Base-by-base conservation (phyloP, 2,888 invertebrate species). In the Himalopsyche kuldschensis region DNA sequence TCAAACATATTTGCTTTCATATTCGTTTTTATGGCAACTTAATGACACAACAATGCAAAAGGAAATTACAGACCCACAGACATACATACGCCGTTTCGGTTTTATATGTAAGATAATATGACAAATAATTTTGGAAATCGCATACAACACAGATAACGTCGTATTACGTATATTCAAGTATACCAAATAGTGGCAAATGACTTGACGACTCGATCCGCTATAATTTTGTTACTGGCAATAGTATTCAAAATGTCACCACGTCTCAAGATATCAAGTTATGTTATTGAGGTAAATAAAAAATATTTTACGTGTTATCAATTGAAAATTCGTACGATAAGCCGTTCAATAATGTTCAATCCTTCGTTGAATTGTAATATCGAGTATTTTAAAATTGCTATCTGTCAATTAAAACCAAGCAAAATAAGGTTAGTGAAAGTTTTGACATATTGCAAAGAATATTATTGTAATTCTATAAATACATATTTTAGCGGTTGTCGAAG, bases 221-320 rank as follows among this genome's bases (percentile, higher is more conserved):
- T 80, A 63, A 76, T 81, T 78, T 46, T 48, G 47, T 32, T 31
- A 63, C 79, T 84, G 84, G 85, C 84, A 84, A 83, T 47, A 81
- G 35, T 27, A 31, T 80, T 75, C 20, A 92, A 92, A 90, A 95
- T 95, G 95, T 93, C 94, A 91, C 95, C 94, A 88, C 94, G 94
- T 91, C 92, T 96, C 87, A 94, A 94, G 92, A 94, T 96, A 91
- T 94, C 95, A 86, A 93, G 92, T 86, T 94, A 93, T 90, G 92
- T 95, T 88, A 91, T 95, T 87, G 93, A 95, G 93, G 95, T 95
- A 92, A 92, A 91, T 88, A 86, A 87, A 87, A 46, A 78, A 85
- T 83, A 79, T 82, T 63, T 75, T 85, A 82, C 75, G 55, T 86
- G 55, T 83, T 78, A 69, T 31, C 82, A 75, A n/a, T 80, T 79